Evolutionary conservation across 2,888 invertebrate genomes (phyloP).

Genomic region (Geophilus truncorum): DNA sequence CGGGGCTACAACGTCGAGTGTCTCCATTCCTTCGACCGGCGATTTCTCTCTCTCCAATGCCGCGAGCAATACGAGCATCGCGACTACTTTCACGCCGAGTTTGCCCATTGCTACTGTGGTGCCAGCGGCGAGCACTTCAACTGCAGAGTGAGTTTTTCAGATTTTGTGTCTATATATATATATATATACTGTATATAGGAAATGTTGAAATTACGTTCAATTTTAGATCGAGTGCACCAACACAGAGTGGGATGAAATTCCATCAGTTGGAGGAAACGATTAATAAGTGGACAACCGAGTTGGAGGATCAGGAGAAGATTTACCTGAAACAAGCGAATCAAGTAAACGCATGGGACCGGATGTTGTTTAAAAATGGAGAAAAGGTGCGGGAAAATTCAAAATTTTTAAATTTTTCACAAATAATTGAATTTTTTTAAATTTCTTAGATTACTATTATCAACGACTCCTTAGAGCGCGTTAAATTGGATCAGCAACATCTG

Average conservation of each 20-base stretch:
- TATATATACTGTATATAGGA: too few relatives aligned
- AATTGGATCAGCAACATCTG: slow-evolving; percentile 78
- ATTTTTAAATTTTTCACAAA: too few relatives aligned
- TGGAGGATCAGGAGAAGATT: slow-evolving; percentile 86
- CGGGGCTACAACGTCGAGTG: background rate
- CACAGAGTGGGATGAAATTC: slow-evolving; percentile 60
- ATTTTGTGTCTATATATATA: too few relatives aligned
- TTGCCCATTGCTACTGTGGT: background rate
- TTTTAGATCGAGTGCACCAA: background rate
- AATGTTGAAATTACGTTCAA: too few relatives aligned
- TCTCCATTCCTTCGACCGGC: background rate
- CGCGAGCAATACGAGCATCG: background rate
- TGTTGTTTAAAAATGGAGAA: slow-evolving; percentile 84
- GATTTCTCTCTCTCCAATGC: background rate
- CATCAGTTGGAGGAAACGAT: slow-evolving; percentile 83
- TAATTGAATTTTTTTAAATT: background rate
- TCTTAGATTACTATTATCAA: slow-evolving; percentile 76
- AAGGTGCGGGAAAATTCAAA: too few relatives aligned
- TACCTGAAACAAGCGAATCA: slow-evolving; percentile 92
- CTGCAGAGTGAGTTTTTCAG: background rate
- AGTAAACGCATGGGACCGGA: slow-evolving; percentile 90
- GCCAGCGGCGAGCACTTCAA: background rate
- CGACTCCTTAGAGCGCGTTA: slow-evolving; percentile 79
- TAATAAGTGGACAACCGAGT: slow-evolving; percentile 87
- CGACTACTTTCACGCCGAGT: background rate